Evolutionary conservation across 2,113 vertebrate species (phyloP), one percentile per base, ranked within the genome.

Genomic region (Callipepla squamata): DNA sequence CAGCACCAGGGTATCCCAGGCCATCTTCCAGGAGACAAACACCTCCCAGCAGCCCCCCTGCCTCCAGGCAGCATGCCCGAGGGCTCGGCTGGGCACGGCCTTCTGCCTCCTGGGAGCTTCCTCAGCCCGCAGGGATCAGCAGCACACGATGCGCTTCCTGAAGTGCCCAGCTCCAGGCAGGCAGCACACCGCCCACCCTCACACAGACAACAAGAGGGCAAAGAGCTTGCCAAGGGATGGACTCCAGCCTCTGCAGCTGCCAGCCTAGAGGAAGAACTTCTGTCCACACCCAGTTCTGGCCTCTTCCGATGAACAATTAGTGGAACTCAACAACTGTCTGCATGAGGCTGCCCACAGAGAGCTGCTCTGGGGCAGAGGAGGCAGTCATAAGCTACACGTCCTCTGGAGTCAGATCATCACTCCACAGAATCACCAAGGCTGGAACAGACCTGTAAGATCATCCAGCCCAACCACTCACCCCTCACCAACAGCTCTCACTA

Each of bases 1-100:
- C 58, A 65, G 50, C 34, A 25, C 9, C 4, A 21, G n/a, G 32
- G 57, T 15, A 21, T 14, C 72, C 40, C 5, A 6, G 25, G 51
- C 16, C 5, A 38, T 4, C 32, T 32, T n/a, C 38, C 55, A 11
- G 26, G 32, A 28, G 22, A 6, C 22, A 6, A 48, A 11, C 21
- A 7, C 84, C n/a, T 38, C 9, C 36, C 45, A 20, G 18, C 8
- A 25, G 2, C 55, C 38, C 28, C 22, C 15, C 58, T 5, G 4
- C 1, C 2, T 18, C 22, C 36, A 16, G 22, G 7, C 38, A 36
- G 19, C 2, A 1, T 1, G 0, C 50, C 9, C 2, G 1, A 16
- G 40, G 19, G 36, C 30, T 14, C 1, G 6, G 23, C 72, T 30
- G 19, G 32, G 16, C 36, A 38, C 47, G 51, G 45, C 55, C 22